Percentiles rank a stretch among this genome's conserved stretches.
These are phyloP conservation scores for Takifugu rubripes DNA, from an alignment of 2,797 vertebrate genomes.

Conservation along the genomic window DNA sequence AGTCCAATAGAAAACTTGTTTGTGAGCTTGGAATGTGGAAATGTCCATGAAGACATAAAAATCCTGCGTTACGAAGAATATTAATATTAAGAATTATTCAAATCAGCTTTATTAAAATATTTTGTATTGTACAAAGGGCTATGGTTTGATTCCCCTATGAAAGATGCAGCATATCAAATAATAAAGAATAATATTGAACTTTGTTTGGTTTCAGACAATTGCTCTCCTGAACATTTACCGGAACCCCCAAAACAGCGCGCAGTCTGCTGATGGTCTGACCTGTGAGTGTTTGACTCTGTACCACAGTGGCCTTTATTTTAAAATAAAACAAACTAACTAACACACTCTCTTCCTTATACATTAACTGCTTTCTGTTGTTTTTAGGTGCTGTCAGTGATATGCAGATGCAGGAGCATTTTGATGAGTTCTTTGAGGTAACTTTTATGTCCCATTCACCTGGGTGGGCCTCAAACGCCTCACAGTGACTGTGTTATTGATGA, in stretches of 20 bases:
- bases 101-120: no score
- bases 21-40: no score
- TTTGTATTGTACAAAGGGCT: no score
- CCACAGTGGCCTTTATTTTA: neutral
- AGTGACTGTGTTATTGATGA: neutral
- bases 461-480: neutral
- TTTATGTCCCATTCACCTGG: neutral
- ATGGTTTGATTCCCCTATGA: no score
- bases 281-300: slow-evolving; percentile 80
- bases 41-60: no score
- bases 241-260: slow-evolving; percentile 98
- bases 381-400: slow-evolving; percentile 96
- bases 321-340: no score
- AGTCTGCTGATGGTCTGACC: slow-evolving; percentile 96
- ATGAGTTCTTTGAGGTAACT: slow-evolving; percentile 94
- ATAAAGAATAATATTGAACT: neutral
- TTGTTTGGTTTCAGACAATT: slow-evolving; percentile 78
- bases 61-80: no score
- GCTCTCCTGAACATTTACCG: slow-evolving; percentile 99
- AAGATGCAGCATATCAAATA: no score
- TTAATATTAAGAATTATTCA: no score
- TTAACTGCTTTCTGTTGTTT: neutral
- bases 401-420: slow-evolving; percentile 99
- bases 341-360: no score
- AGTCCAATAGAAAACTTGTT: no score